Evolutionary conservation across 2,113 vertebrate species (phyloP).

Genomic region (Romanogobio albipinnatus): DNA sequence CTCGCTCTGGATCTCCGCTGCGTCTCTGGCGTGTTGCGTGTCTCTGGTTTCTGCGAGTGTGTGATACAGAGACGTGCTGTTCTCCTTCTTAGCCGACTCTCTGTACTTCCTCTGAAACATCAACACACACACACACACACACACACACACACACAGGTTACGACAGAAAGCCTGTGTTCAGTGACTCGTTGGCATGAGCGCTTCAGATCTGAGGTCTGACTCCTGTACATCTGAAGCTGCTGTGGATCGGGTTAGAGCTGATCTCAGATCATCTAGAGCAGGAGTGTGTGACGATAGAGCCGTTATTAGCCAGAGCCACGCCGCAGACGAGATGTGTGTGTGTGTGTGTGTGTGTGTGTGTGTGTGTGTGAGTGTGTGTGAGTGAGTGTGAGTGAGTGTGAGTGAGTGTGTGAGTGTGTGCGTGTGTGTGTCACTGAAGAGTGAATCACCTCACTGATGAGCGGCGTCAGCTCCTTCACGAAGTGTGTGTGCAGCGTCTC

Average conservation of each 20-base stretch:
- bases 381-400: background rate
- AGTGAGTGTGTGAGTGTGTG: background rate
- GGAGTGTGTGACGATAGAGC: too few species aligned
- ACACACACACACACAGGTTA: background rate
- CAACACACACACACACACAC: background rate
- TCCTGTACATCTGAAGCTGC: too few species aligned
- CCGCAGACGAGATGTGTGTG: too few species aligned
- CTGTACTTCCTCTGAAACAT: slow-evolving; percentile 85
- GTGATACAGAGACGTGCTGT: slow-evolving; percentile 80
- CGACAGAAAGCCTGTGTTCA: too few species aligned
- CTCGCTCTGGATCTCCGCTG: slow-evolving; percentile 83
- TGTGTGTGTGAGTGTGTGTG: background rate
- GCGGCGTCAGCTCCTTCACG: slow-evolving; percentile 50
- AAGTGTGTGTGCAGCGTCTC: slow-evolving; percentile 59
- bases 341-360: too few species aligned
- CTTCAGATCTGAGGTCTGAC: too few species aligned
- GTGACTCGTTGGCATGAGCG: too few species aligned
- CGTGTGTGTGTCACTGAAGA: slow-evolving; percentile 1
- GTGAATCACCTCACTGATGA: slow-evolving; percentile 43
- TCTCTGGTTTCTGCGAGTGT: slow-evolving; percentile 88
- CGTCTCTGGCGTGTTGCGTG: slow-evolving; percentile 82
- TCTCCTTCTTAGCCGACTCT: slow-evolving; percentile 77
- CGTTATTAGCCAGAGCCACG: too few species aligned
- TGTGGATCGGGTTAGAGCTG: too few species aligned
- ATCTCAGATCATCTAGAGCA: too few species aligned